phyloP scores from a whole-genome alignment of 2,113 vertebrate genomes.

The Charadrius vociferus region DNA sequence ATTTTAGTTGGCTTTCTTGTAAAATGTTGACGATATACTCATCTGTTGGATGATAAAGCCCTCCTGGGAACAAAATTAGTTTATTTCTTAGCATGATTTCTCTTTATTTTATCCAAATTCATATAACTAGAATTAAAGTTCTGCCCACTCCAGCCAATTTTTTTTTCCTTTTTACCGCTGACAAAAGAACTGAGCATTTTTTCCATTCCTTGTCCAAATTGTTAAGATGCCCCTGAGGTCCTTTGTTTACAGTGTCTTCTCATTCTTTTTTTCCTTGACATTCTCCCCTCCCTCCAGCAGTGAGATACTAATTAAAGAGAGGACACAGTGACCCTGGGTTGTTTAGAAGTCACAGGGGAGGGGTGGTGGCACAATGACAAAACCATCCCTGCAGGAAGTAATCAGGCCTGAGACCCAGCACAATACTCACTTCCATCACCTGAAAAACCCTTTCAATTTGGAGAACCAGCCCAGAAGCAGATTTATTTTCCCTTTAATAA shows the following conservation, averaged over 20 bases:
- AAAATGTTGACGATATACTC: not conserved
- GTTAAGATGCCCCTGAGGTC: constrained; percentile 68
- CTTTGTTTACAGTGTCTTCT: constrained; percentile 73
- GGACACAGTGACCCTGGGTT: constrained; percentile 70
- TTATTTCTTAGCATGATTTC: not conserved
- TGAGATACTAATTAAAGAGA: constrained; percentile 80
- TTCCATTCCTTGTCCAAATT: constrained; percentile 68
- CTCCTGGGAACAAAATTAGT: not conserved
- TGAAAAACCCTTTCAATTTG: constrained; percentile 53
- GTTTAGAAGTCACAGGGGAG: constrained; percentile 72
- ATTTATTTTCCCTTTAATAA: constrained; percentile 31
- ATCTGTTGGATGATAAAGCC: not conserved
- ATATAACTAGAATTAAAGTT: not conserved
- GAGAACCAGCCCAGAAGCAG: constrained; percentile 18
- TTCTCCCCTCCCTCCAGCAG: constrained; percentile 68
- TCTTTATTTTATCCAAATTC: not conserved
- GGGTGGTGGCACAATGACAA: constrained; percentile 60
- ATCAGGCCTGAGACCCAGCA: constrained; percentile 51
- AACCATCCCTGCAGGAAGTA: constrained; percentile 70
- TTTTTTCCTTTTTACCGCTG: not conserved
- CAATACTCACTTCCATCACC: constrained; percentile 41
- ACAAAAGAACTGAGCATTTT: constrained; percentile 62
- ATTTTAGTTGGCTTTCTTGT: not conserved
- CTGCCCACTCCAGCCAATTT: not conserved
- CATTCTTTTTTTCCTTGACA: constrained; percentile 72